Evolutionary conservation across 2,888 invertebrate genomes (phyloP).

Genomic region (Drosophila diplacantha): DNA sequence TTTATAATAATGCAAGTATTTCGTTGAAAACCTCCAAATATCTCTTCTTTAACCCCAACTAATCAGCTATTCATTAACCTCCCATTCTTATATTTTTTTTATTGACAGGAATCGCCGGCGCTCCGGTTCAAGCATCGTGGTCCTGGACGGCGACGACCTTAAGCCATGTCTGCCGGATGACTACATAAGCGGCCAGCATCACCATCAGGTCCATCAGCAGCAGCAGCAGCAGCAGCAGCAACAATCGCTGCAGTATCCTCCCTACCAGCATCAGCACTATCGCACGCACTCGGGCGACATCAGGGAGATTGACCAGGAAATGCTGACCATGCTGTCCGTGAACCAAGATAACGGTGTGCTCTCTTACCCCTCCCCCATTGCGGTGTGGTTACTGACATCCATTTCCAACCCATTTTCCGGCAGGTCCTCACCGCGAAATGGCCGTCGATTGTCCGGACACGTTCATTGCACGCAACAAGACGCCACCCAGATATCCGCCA

Average conservation of each 20-base stretch:
- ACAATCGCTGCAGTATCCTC: constrained; percentile 48
- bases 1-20: not conserved
- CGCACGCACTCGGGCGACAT: constrained; percentile 79
- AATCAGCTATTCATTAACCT: not conserved
- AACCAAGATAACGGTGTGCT: constrained; percentile 82
- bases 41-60: not conserved
- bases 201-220: constrained; percentile 57
- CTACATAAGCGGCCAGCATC: constrained; percentile 78
- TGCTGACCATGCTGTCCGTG: constrained; percentile 87
- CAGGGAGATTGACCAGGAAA: constrained; percentile 81
- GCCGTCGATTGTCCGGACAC: constrained; percentile 98
- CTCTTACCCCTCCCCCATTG: not conserved
- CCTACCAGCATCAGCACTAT: constrained; percentile 73
- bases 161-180: constrained; percentile 81
- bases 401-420: constrained; percentile 42
- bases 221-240: constrained; percentile 71
- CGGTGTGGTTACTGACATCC: not conserved
- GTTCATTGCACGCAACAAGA: constrained; percentile 93
- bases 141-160: constrained; percentile 84
- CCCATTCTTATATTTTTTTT: not conserved
- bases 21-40: too few species aligned
- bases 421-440: constrained; percentile 97
- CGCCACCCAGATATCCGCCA: constrained; percentile 93
- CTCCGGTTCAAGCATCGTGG: constrained; percentile 89
- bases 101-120: constrained; percentile 86